Conservation (phyloP, 1,140 invertebrate genomes). For the Aphidius gifuensis region DNA sequence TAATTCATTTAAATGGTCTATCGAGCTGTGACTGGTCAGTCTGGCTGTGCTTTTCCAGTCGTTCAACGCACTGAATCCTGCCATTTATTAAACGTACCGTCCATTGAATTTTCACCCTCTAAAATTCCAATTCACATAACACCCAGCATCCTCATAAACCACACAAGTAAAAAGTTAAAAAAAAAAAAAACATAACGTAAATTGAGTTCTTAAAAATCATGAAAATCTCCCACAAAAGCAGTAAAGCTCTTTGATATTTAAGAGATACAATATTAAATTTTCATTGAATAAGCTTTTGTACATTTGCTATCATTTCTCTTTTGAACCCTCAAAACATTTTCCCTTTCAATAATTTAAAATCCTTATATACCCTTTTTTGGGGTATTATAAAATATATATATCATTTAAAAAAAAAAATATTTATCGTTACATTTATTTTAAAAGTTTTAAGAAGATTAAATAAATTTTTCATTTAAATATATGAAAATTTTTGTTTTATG, state of each 20-base stretch:
- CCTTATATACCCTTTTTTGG: too few relatives aligned
- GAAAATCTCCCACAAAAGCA: neutral
- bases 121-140: constrained; percentile 16
- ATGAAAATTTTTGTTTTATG: too few relatives aligned
- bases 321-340: too few relatives aligned
- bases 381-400: too few relatives aligned
- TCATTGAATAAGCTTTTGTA: neutral
- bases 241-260: constrained; percentile 9
- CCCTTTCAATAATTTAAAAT: too few relatives aligned
- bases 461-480: too few relatives aligned
- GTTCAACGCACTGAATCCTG: constrained; percentile 3
- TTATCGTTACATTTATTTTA: too few relatives aligned
- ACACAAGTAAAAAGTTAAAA: neutral
- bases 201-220: constrained; percentile 3
- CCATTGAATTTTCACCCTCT: constrained; percentile 8
- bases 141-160: constrained; percentile 4
- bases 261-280: constrained; percentile 5
- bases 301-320: constrained; percentile 1
- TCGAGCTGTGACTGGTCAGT: constrained; percentile 24
- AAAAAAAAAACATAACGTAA: neutral
- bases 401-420: too few relatives aligned
- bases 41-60: constrained; percentile 4
- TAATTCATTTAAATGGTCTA: constrained; percentile 29
- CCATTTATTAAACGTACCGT: constrained; percentile 18
- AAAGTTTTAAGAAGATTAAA: too few relatives aligned